Evolutionary conservation across 2,888 invertebrate genomes (phyloP).

Genomic region (Drosophila paranaensis): DNA sequence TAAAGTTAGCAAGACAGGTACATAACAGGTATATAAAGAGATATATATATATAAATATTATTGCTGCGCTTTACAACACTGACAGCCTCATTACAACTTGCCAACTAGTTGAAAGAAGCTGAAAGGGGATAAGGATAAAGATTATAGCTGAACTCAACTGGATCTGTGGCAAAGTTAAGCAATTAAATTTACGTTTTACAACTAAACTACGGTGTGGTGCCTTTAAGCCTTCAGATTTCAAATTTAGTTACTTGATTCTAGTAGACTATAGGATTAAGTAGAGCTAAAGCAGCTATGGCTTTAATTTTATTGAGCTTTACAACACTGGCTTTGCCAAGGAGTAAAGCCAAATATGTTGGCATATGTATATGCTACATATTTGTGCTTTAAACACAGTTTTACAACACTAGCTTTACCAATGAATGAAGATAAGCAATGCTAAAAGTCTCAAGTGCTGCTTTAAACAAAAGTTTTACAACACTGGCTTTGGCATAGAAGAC

Average conservation of each 20-base stretch:
- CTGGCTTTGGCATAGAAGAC: too few species aligned
- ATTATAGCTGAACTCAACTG: neutral
- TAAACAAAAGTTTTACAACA: too few species aligned
- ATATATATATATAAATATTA: neutral
- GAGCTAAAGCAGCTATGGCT: too few species aligned
- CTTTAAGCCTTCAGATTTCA: neutral
- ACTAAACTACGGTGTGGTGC: neutral
- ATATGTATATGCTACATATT: too few species aligned
- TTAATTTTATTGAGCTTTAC: neutral
- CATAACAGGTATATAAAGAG: too few species aligned
- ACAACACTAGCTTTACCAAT: neutral
- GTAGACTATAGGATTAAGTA: neutral
- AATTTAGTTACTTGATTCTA: neutral
- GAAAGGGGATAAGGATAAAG: too few species aligned
- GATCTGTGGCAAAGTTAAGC: neutral
- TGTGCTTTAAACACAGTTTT: neutral
- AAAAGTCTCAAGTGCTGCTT: neutral
- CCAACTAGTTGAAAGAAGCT: neutral
- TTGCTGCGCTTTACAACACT: constrained; percentile 4
- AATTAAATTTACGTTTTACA: neutral
- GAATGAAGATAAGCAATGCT: neutral
- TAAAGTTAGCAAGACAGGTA: too few species aligned
- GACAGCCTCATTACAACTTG: neutral
- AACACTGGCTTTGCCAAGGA: neutral
- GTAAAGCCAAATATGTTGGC: too few species aligned